Base-by-base conservation (phyloP, 2,797 vertebrate species). In the Enteromius thamalakanensis region DNA sequence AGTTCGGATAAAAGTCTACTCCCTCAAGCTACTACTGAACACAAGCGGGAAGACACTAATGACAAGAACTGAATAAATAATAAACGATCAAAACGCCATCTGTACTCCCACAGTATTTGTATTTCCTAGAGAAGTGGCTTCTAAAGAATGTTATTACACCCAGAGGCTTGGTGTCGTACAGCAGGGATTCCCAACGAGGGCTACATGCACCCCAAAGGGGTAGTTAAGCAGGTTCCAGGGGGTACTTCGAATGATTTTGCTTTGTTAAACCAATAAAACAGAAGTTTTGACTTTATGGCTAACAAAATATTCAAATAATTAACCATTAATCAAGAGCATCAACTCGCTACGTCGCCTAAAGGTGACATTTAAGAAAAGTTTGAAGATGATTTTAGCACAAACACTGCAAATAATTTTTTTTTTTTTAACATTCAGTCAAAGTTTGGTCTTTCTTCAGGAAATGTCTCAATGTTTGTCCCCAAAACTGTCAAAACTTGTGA, bases 41-140 rank as follows among this genome's bases (percentile, higher is more conserved):
- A 76, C 11, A 32, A 67, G 71, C 29, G 32, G 49, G 70, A 51
- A 74, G 75, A 74, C 79, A 74, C 55, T 82, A 75, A 82, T 55
- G 60, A 78, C n/a, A 72, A 74, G 49, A 82, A 65, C 68, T 79
- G 64, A 81, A 81, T 67, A 82, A 85, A 78, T 67, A 78, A 82
- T 78, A 71, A 82, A 82, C n/a, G 64, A 78, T 78, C 80, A 82
- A 72, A 74, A 79, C 47, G 47, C 47, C 55, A 19, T 85, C 64
- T 76, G 74, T 68, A 37, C 55, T 78, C 76, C 60, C 40, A 62
- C 58, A 77, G 40, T 77, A 45, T 77, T 77, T 77, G 76, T 77
- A 77, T 64, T 77, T 64, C 23, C 17, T 51, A 67, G 47, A 79
- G 77, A 68, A 51, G 10, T 67, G 42, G 62, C 77, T 79, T 79